Base-by-base conservation (phyloP, 2,797 vertebrate species). In the Diplodus puntazzo region DNA sequence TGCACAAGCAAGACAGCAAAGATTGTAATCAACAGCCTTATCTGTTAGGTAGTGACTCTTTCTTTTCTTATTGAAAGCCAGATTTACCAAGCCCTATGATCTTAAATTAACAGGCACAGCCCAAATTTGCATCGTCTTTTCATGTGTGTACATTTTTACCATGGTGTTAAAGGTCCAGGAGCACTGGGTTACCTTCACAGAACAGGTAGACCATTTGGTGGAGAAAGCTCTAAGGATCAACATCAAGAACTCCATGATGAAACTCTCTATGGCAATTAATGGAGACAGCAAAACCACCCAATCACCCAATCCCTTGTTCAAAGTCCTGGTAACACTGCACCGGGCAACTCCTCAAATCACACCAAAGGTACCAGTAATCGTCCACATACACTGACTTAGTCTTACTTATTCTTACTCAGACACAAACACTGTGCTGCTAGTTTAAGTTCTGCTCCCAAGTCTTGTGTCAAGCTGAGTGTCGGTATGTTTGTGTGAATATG, bases 201-300 rank as follows among this genome's bases (percentile, higher is more conserved):
- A 96, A 90, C 95, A 95, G 60, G 91, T 97, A 77, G 96, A 98
- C 77, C 75, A 3, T 25, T 94, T 96, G 94, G 90, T 97, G 71
- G 96, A 97, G 80, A 94, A 97, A 1, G 95, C 96, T 34, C 88
- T 97, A 17, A 93, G 94, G 39, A 86, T 89, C 64, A 97, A 97
- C 18, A 86, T 98, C 59, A 97, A 96, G 64, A 88, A 88, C 86
- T 97, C 97, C 17, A 91, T 98, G 84, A 93, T 95, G 81, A 96
- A 95, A 64, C 93, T 98, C 1, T 95, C 95, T 52, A 96, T 89
- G 84, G 96, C 96, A 68, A 96, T 98, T 84, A 97, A 94, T 11
- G 96, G 96, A 39, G 96, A 97, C 21, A 91, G 90, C 83, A 97
- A 96, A 89, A 94, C 93, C 39, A 39, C 39, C 10, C 39, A 39